A percentile compares a stretch with the other conserved stretches of the same genome.
These are phyloP conservation scores for Macrobrachium nipponense DNA, from an alignment of 1,140 invertebrate genomes.

Conservation along the genomic window DNA sequence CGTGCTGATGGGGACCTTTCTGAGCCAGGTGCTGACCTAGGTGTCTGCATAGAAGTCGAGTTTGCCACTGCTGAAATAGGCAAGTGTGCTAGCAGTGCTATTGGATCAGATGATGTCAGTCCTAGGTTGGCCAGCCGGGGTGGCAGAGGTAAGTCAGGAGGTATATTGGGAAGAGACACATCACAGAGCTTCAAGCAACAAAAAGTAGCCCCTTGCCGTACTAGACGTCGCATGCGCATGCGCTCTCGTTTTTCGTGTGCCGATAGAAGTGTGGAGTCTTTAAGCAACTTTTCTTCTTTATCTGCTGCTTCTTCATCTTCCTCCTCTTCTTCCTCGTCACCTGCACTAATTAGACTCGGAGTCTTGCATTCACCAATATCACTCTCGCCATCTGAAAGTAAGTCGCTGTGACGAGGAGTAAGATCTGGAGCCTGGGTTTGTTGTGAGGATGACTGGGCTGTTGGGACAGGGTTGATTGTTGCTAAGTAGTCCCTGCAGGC, in stretches of 20 bases:
- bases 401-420: neutral
- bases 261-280: slow-evolving; percentile 23
- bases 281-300: slow-evolving; percentile 7
- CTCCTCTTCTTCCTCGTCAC: slow-evolving; percentile 9
- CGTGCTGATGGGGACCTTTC: neutral
- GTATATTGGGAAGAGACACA: slow-evolving; percentile 11
- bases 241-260: slow-evolving; percentile 21
- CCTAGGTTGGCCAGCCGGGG: slow-evolving; percentile 39
- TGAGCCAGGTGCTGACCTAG: neutral
- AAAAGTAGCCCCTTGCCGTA: slow-evolving; percentile 49
- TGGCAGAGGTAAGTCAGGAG: slow-evolving; percentile 44
- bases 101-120: slow-evolving; percentile 35
- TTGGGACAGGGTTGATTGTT: neutral
- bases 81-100: slow-evolving; percentile 33
- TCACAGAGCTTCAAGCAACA: slow-evolving; percentile 30
- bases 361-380: neutral
- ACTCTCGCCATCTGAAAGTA: neutral
- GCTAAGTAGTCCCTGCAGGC: slow-evolving; percentile 48
- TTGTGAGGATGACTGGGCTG: slow-evolving; percentile 2
- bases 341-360: neutral
- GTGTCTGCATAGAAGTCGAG: neutral
- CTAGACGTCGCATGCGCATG: slow-evolving; percentile 20
- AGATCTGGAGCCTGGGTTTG: neutral
- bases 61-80: neutral
- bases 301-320: neutral